Evolutionary conservation across 1,140 invertebrate species (phyloP).

Genomic region (Pseudoatta argentina): DNA sequence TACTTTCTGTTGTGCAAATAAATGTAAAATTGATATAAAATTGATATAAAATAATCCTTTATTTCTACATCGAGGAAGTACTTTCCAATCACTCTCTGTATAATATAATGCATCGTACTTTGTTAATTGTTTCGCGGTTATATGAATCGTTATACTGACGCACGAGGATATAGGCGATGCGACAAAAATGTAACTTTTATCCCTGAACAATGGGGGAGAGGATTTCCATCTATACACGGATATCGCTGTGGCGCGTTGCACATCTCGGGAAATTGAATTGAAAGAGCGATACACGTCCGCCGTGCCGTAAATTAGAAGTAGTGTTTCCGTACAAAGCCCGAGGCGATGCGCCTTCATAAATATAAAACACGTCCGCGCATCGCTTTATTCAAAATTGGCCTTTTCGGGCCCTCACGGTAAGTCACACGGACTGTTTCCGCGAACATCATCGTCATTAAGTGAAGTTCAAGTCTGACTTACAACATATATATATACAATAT

Average conservation of each 20-base stretch:
- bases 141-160: not conserved
- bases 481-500: too few species aligned
- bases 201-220: conserved; percentile 43
- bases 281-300: conserved; percentile 47
- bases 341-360: conserved; percentile 48
- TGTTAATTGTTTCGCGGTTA: not conserved
- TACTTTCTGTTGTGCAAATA: not conserved
- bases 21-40: conserved; percentile 13
- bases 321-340: conserved; percentile 31
- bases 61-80: not conserved
- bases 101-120: not conserved
- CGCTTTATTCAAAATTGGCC: conserved; percentile 31
- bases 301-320: conserved; percentile 39
- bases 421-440: conserved; percentile 9
- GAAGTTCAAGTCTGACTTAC: not conserved
- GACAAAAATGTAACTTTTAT: conserved; percentile 49
- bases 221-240: conserved; percentile 57
- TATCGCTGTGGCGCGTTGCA: conserved; percentile 24
- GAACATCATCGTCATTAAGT: conserved; percentile 42
- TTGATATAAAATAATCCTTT: not conserved
- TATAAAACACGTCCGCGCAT: conserved; percentile 39
- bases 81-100: not conserved
- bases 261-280: conserved; percentile 55
- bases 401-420: conserved; percentile 21
- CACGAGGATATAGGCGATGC: not conserved